A percentile compares a stretch with the other conserved stretches of the same genome.
Evolutionary conservation across 2,113 vertebrate species (phyloP).

Genomic region (Gymnocephalus cernua): DNA sequence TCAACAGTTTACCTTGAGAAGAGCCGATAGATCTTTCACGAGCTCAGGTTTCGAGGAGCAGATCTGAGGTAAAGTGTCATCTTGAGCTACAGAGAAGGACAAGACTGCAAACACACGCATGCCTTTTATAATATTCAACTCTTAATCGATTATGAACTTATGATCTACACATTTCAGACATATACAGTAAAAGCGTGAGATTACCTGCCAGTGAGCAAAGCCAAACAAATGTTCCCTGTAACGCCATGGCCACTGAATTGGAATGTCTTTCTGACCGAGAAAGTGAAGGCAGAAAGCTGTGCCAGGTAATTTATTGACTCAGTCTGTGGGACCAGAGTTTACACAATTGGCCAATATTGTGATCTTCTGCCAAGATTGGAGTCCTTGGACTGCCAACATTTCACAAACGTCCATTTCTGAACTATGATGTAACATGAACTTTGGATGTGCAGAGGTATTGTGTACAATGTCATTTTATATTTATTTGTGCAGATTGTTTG

Average conservation of each 20-base stretch:
- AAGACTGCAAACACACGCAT: constrained; percentile 32
- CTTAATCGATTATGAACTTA: background rate
- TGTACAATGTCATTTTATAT: background rate
- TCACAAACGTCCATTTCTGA: background rate
- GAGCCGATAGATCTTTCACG: background rate
- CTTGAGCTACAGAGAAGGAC: background rate
- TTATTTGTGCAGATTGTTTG: background rate
- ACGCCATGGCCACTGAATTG: constrained; percentile 10
- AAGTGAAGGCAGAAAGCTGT: background rate
- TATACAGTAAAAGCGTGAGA: rapidly evolving
- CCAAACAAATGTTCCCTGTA: background rate
- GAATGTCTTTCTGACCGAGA: background rate
- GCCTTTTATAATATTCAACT: background rate
- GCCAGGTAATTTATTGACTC: constrained; percentile 42
- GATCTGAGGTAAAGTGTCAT: background rate
- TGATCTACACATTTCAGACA: background rate
- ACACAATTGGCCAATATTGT: constrained; percentile 40
- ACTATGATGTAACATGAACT: background rate
- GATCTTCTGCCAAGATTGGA: background rate
- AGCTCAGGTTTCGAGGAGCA: background rate
- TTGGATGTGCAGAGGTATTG: background rate
- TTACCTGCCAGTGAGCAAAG: constrained; percentile 66
- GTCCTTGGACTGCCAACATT: background rate
- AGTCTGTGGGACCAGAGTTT: constrained; percentile 49
- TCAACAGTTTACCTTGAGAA: constrained; percentile 34